phyloP scores from a whole-genome alignment of 2,888 invertebrate genomes.

The Melanchra persicariae region DNA sequence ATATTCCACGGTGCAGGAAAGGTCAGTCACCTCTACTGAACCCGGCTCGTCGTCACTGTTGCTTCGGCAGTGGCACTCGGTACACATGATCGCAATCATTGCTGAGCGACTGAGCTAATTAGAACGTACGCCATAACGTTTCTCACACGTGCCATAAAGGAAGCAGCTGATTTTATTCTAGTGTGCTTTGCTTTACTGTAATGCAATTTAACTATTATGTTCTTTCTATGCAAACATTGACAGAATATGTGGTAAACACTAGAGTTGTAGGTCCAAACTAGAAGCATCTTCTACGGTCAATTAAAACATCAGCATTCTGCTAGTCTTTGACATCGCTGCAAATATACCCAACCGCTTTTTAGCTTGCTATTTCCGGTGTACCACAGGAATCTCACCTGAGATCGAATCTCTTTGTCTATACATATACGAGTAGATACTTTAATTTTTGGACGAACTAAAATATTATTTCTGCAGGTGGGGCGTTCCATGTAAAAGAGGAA shows the following conservation, averaged over 20 bases:
- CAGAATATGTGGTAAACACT: not conserved
- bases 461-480: too few species aligned
- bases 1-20: slow-evolving; percentile 77
- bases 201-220: slow-evolving; percentile 12
- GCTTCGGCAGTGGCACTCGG: slow-evolving; percentile 48
- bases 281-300: not conserved
- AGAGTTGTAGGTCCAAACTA: not conserved
- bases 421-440: too few species aligned
- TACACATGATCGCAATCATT: slow-evolving; percentile 70
- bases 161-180: slow-evolving; percentile 38
- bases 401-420: not conserved
- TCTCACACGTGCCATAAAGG: slow-evolving; percentile 51
- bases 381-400: not conserved
- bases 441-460: not conserved
- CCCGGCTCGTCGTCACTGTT: slow-evolving; percentile 62
- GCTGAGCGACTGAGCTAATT: slow-evolving; percentile 66
- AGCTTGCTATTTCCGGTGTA: not conserved
- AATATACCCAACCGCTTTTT: too few species aligned
- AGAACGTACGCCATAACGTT: slow-evolving; percentile 63
- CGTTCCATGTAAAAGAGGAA: too few species aligned
- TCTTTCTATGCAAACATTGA: not conserved
- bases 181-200: not conserved
- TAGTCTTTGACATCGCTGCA: too few species aligned
- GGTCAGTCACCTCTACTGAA: slow-evolving; percentile 78
- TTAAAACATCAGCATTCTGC: not conserved